Conservation (phyloP, 2,888 invertebrate species). For the Shargacucullia verbasci region DNA sequence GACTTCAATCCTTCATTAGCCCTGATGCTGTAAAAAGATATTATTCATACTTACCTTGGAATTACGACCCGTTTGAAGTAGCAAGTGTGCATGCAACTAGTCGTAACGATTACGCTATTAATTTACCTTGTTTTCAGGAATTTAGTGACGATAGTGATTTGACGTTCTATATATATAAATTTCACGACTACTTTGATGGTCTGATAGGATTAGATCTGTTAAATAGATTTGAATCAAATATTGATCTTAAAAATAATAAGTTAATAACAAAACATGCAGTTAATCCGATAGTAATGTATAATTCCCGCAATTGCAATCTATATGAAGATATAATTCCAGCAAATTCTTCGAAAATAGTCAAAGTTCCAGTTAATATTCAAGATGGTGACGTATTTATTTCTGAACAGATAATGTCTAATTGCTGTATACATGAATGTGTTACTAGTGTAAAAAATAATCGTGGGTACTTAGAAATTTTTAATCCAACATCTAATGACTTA, state of each 20-base stretch:
- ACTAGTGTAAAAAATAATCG: background rate
- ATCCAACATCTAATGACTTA: background rate
- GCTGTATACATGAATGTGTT: background rate
- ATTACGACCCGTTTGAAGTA: conserved; percentile 52
- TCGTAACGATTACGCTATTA: conserved; percentile 50
- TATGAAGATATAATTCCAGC: conserved; percentile 14
- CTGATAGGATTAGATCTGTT: conserved; percentile 48
- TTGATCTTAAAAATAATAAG: conserved; percentile 40
- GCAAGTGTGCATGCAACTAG: conserved; percentile 46
- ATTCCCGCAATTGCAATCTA: conserved; percentile 1
- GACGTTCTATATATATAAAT: conserved; percentile 46
- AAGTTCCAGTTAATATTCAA: background rate
- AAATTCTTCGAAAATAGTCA: conserved; percentile 8
- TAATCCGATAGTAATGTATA: background rate
- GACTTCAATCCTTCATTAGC: conserved; percentile 51
- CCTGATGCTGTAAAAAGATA: conserved; percentile 41
- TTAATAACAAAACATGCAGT: conserved; percentile 29
- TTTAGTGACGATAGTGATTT: conserved; percentile 36
- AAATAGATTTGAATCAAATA: conserved; percentile 40
- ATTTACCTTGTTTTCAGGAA: conserved; percentile 44
- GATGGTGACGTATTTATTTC: conserved; percentile 3
- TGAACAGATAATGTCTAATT: conserved; percentile 1
- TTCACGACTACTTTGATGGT: conserved; percentile 45
- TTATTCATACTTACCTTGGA: conserved; percentile 23
- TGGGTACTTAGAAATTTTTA: no score